Base-by-base conservation (phyloP, 1,140 invertebrate species). In the Druon quercuslanigerum region DNA sequence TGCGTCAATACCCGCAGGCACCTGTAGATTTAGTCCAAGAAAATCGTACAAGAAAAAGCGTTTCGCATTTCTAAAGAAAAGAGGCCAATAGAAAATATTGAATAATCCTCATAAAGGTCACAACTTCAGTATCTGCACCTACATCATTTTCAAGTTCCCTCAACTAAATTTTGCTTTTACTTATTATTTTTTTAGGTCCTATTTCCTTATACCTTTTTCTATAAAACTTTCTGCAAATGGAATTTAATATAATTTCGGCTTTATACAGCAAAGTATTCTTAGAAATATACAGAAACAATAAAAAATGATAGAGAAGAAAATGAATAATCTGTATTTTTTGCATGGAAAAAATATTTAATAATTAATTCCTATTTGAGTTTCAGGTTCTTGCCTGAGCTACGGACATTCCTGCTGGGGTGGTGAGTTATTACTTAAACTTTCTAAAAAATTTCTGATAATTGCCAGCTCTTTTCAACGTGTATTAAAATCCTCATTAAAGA, bases 111-210 rank as follows among this genome's bases (percentile, higher is more conserved):
- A 16, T 33, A 66, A 20, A 57, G 60, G 75, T 52, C 50, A 57
- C 54, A 57, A 73, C 40, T 72, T 56, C 56, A 76, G 74, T 52
- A 66, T 66, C 60, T 66, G 60, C 13, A 66, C 33, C 7, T 46
- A 40, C 57, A 60, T 60, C 12, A 60, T 60, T 60, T 60, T 20
- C 13, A 2, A 14, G 7, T 14, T 6, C 14, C 5, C 14, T 60
- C 16, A 60, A 60, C 2, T 33, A n/a, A 16, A 8, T n/a, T 16
- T 60, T n/a, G 13, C 13, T n/a, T 40, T 13, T 46, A 40, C 40
- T 46, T 46, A 11, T 11, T 46, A 46, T 46, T 46, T 46, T 46
- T 46, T 46, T 46, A 46, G 40, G 40, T 11, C 40, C 9, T 46
- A 46, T 46, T 8, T 1, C 40, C 9, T 46, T 9, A 46, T 11